These are phyloP conservation scores for Cotesia glomerata DNA, from an alignment of 1,140 invertebrate genomes.

Conservation along the genomic window DNA sequence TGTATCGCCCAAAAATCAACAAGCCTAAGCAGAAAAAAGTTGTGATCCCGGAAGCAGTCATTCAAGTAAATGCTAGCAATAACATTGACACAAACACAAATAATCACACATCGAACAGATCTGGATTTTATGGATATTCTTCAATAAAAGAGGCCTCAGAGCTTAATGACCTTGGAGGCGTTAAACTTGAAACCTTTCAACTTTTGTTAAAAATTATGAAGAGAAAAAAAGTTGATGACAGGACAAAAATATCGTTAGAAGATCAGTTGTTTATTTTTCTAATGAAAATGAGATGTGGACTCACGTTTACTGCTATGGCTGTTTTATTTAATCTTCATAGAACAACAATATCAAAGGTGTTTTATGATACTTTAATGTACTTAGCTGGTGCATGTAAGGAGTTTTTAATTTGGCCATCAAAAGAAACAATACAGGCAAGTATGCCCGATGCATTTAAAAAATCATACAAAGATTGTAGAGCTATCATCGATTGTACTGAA, in stretches of 20 bases:
- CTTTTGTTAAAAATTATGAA: conserved; percentile 32
- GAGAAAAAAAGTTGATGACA: background rate
- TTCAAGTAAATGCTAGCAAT: background rate
- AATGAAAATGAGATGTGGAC: conserved; percentile 33
- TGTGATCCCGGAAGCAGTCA: conserved; percentile 20
- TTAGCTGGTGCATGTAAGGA: conserved; percentile 17
- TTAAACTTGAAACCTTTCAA: conserved; percentile 35
- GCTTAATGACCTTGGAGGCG: background rate
- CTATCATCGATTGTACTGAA: conserved; percentile 44
- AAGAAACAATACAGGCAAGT: conserved; percentile 28
- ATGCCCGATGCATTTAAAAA: conserved; percentile 42
- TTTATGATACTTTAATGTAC: conserved; percentile 18
- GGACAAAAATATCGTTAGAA: conserved; percentile 3
- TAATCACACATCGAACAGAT: background rate
- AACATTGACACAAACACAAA: conserved; percentile 19
- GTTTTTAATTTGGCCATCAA: conserved; percentile 41
- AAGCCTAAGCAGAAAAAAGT: background rate
- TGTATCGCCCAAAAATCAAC: background rate
- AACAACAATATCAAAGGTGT: conserved; percentile 26
- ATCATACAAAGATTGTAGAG: conserved; percentile 42
- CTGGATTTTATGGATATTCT: conserved; percentile 36
- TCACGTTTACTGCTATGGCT: conserved; percentile 29
- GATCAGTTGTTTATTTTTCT: conserved; percentile 35
- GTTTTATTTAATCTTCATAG: conserved; percentile 25
- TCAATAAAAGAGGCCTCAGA: conserved; percentile 28